These are phyloP conservation scores for Paraescarpia echinospica DNA, from an alignment of 1,140 invertebrate genomes.

Conservation along the genomic window DNA sequence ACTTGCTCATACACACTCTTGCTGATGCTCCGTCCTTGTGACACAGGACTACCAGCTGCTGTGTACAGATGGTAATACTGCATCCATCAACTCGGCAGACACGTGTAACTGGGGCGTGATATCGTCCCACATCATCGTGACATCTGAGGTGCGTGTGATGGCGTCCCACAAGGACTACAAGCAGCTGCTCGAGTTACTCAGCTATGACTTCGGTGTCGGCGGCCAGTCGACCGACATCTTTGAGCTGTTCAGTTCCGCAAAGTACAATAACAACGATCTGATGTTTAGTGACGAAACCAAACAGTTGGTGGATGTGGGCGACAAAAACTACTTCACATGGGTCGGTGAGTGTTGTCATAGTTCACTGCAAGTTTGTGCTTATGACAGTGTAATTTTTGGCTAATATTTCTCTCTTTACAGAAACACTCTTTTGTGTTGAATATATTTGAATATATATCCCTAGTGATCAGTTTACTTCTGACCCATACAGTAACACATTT, in stretches of 20 bases:
- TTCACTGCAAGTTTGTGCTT: not conserved
- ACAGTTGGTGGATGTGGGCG: slow-evolving; percentile 43
- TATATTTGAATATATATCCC: no score
- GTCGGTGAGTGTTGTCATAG: slow-evolving; percentile 43
- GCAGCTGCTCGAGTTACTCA: slow-evolving; percentile 37
- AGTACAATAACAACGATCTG: slow-evolving; percentile 41
- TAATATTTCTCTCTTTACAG: no score
- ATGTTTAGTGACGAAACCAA: slow-evolving; percentile 54
- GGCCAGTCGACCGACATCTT: slow-evolving; percentile 28
- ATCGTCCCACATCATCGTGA: slow-evolving; percentile 84
- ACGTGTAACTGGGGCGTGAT: slow-evolving; percentile 67
- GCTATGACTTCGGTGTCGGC: slow-evolving; percentile 31
- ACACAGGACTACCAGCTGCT: slow-evolving; percentile 76
- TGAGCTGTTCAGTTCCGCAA: slow-evolving; percentile 30
- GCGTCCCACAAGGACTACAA: slow-evolving; percentile 38
- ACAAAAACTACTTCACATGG: slow-evolving; percentile 52
- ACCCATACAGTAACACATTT: no score
- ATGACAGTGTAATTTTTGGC: not conserved
- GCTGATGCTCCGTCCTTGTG: not conserved
- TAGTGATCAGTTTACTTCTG: no score
- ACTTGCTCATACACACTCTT: not conserved
- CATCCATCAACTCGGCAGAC: slow-evolving; percentile 40
- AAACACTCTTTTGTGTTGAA: no score
- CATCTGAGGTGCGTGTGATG: slow-evolving; percentile 59
- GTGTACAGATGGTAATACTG: slow-evolving; percentile 73